Percentiles rank a stretch among this genome's conserved stretches.
Conservation (phyloP, 2,888 invertebrate genomes). For the Diarsia dahlii region DNA sequence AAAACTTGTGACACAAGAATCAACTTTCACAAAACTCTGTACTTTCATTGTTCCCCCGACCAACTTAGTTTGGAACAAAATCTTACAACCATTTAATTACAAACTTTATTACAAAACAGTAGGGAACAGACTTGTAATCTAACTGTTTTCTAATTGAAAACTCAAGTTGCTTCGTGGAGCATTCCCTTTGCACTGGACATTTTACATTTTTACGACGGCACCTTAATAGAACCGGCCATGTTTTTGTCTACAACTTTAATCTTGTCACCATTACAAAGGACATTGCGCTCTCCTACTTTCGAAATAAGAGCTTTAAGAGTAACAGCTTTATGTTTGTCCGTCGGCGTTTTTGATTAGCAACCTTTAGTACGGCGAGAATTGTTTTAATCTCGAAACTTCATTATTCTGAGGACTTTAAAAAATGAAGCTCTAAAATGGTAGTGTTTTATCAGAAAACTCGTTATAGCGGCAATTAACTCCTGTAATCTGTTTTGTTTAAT, state of each 20-base stretch:
- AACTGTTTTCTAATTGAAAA: conserved; percentile 73
- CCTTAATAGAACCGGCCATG: conserved; percentile 78
- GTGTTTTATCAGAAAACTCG: conserved; percentile 65
- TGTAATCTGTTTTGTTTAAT: conserved; percentile 62
- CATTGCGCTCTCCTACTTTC: conserved; percentile 59
- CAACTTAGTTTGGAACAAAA: conserved; percentile 43
- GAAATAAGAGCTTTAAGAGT: conserved; percentile 51
- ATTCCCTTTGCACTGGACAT: conserved; percentile 73
- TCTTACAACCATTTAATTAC: conserved; percentile 50
- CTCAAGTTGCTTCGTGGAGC: conserved; percentile 68
- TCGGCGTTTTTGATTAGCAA: conserved; percentile 77
- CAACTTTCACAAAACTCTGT: conserved; percentile 66
- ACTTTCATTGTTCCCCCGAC: conserved; percentile 59
- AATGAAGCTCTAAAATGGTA: conserved; percentile 57
- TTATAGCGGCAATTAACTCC: conserved; percentile 65
- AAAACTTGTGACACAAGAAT: conserved; percentile 60
- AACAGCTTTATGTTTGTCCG: conserved; percentile 39
- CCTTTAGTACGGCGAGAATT: conserved; percentile 72
- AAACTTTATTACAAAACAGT: conserved; percentile 60
- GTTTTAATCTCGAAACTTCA: conserved; percentile 72
- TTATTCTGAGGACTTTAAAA: conserved; percentile 53
- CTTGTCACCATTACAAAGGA: conserved; percentile 45
- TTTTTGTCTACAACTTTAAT: conserved; percentile 65
- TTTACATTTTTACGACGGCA: conserved; percentile 82
- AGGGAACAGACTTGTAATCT: conserved; percentile 57